phyloP scores from a whole-genome alignment of 2,113 vertebrate genomes.

The Notothenia coriiceps region DNA sequence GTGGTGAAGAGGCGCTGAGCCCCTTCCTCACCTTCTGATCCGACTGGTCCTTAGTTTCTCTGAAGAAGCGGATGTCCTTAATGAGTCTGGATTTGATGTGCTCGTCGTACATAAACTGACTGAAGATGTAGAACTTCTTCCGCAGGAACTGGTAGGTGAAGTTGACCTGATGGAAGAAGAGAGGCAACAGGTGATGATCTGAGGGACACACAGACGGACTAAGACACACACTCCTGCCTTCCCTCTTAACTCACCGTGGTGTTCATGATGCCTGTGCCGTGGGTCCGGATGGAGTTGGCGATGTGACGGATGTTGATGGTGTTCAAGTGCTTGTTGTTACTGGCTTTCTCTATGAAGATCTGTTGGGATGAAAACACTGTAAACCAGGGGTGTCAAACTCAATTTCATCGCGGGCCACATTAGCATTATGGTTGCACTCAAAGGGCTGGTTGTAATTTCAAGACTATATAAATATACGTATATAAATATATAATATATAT shows the following conservation, averaged over 20 bases:
- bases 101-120: conserved; percentile 99
- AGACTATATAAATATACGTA: too few relatives aligned
- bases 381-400: too few relatives aligned
- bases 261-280: conserved; percentile 99
- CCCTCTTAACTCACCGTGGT: conserved; percentile 90
- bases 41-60: conserved; percentile 98
- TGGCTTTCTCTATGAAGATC: conserved; percentile 98
- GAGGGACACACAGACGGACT: not conserved
- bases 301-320: conserved; percentile 99
- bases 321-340: conserved; percentile 99
- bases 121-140: conserved; percentile 99
- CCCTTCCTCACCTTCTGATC: conserved; percentile 92
- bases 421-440: too few relatives aligned
- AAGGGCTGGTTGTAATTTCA: too few relatives aligned
- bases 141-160: conserved; percentile 98
- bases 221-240: rapidly evolving
- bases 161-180: conserved; percentile 88
- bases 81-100: conserved; percentile 99
- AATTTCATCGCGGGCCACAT: too few relatives aligned
- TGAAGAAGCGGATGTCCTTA: conserved; percentile 98
- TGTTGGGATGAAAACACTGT: conserved; percentile 57
- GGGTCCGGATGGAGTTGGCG: conserved; percentile 98
- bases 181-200: rapidly evolving
- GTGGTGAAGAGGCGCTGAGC: not conserved
- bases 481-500: too few relatives aligned